A percentile compares a stretch with the other conserved stretches of the same genome.
These are phyloP conservation scores for Oryzaephilus surinamensis DNA, from an alignment of 1,140 invertebrate genomes.

Conservation along the genomic window DNA sequence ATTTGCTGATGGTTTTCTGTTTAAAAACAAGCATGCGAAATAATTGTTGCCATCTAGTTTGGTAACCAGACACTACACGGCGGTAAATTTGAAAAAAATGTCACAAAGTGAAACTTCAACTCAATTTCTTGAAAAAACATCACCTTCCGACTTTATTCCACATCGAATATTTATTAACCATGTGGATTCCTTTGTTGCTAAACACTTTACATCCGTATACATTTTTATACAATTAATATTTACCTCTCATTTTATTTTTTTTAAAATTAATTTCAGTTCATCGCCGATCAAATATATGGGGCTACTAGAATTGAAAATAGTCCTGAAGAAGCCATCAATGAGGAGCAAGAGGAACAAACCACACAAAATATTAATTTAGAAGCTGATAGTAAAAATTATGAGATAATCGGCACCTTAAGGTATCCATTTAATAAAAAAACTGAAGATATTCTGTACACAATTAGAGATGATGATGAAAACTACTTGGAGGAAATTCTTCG, in stretches of 20 bases:
- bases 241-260: neutral
- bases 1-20: no score
- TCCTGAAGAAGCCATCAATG: slow-evolving; percentile 11
- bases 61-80: no score
- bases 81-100: no score
- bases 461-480: slow-evolving; percentile 20
- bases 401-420: slow-evolving; percentile 22
- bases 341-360: slow-evolving; percentile 25
- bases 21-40: no score
- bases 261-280: neutral
- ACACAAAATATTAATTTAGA: slow-evolving; percentile 22
- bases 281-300: slow-evolving; percentile 11
- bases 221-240: no score
- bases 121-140: no score
- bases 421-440: slow-evolving; percentile 10
- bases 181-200: slow-evolving; percentile 19
- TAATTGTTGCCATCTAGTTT: no score
- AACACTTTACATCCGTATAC: slow-evolving; percentile 21
- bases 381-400: slow-evolving; percentile 16
- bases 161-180: slow-evolving; percentile 25
- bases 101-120: no score
- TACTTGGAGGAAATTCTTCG: slow-evolving; percentile 20
- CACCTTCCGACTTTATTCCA: no score
- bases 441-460: slow-evolving; percentile 16
- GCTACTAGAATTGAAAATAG: slow-evolving; percentile 4